Percentiles rank a stretch among this genome's conserved stretches.
phyloP scores from a whole-genome alignment of 1,140 invertebrate species.

The Lordiphosa clarofinis region DNA sequence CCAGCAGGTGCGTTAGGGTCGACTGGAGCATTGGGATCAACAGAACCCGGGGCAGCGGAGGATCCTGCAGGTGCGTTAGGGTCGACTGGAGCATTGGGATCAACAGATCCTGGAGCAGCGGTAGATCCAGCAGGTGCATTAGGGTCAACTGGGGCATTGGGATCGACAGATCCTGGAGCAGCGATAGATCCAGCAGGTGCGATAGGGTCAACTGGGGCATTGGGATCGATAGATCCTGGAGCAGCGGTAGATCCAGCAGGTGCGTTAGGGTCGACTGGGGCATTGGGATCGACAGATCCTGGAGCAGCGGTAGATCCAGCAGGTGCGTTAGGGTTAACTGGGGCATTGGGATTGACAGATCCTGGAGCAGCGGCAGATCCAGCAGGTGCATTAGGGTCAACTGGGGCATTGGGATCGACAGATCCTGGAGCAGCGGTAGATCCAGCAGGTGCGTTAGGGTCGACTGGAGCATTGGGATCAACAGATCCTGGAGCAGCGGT shows the following conservation, averaged over 20 bases:
- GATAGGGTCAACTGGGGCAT: conserved; percentile 22
- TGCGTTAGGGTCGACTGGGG: conserved; percentile 23
- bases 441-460: conserved; percentile 11
- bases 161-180: conserved; percentile 1
- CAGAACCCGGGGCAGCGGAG: too few species aligned
- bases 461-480: conserved; percentile 3
- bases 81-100: conserved; percentile 1
- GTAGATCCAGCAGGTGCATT: conserved; percentile 11
- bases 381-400: conserved; percentile 1
- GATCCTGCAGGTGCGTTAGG: too few species aligned
- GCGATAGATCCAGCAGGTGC: conserved; percentile 9
- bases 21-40: too few species aligned
- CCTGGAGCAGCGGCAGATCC: conserved; percentile 6
- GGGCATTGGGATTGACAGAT: conserved; percentile 14
- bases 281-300: conserved; percentile 1
- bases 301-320: conserved; percentile 1
- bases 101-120: neutral
- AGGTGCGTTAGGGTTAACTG: conserved; percentile 16
- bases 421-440: conserved; percentile 7
- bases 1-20: too few species aligned
- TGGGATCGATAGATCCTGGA: conserved; percentile 15
- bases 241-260: conserved; percentile 6
- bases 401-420: conserved; percentile 15
- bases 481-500: conserved; percentile 11
- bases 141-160: conserved; percentile 18